Conservation (phyloP, 2,888 invertebrate species). For the Odontocerum albicorne region DNA sequence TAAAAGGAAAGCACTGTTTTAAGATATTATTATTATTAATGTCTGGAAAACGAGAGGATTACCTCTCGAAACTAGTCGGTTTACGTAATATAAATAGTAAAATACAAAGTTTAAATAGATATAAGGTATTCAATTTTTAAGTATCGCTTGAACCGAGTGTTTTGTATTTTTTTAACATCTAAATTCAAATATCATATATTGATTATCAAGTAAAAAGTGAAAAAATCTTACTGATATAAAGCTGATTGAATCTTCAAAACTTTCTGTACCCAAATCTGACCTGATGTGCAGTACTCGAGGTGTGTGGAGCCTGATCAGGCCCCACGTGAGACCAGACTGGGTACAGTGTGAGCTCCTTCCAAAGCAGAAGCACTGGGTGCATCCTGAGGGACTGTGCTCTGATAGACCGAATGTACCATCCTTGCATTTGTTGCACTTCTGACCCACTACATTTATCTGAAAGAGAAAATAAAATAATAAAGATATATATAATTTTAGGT, state of each 20-base stretch:
- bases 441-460: conserved; percentile 80
- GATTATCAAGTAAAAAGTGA: no score
- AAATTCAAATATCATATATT: background rate
- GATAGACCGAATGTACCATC: conserved; percentile 86
- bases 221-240: conserved; percentile 33
- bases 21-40: no score
- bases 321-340: conserved; percentile 82
- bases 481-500: no score
- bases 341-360: conserved; percentile 78
- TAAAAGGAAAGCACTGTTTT: no score
- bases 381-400: conserved; percentile 77
- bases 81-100: no score
- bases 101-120: no score
- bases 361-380: conserved; percentile 96
- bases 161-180: no score
- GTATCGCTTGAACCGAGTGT: no score
- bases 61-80: no score
- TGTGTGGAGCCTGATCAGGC: conserved; percentile 68
- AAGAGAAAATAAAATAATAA: conserved; percentile 3
- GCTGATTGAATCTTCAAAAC: conserved; percentile 20
- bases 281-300: conserved; percentile 48
- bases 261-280: conserved; percentile 7
- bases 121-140: no score
- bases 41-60: no score
- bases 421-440: conserved; percentile 81